These are phyloP conservation scores for Drosophila asahinai DNA, from an alignment of 1,140 invertebrate genomes.

Conservation along the genomic window DNA sequence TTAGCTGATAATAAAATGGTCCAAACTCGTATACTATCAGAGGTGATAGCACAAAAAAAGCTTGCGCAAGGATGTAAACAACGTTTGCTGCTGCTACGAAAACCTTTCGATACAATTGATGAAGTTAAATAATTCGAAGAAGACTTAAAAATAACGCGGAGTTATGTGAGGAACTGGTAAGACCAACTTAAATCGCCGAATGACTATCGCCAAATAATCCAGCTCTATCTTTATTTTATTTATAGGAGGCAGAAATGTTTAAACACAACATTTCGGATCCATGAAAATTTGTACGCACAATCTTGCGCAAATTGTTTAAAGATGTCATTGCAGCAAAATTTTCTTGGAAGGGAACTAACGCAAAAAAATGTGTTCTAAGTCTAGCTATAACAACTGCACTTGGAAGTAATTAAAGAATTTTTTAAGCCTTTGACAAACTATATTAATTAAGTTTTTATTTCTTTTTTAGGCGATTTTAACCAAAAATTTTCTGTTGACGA, in stretches of 20 bases:
- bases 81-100: too few relatives aligned
- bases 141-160: too few relatives aligned
- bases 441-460: conserved; percentile 2
- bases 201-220: too few relatives aligned
- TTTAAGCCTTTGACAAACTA: not conserved
- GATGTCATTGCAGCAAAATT: conserved; percentile 4
- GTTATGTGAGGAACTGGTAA: too few relatives aligned
- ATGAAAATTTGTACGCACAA: conserved; percentile 6
- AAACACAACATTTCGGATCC: conserved; percentile 13
- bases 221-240: too few relatives aligned
- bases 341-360: conserved; percentile 23
- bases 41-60: too few relatives aligned
- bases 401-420: not conserved
- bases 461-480: conserved; percentile 5
- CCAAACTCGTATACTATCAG: too few relatives aligned
- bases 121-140: too few relatives aligned
- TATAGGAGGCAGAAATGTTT: conserved; percentile 1
- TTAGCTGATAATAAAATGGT: too few relatives aligned
- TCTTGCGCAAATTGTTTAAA: conserved; percentile 1
- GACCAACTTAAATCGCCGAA: too few relatives aligned
- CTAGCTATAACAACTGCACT: not conserved
- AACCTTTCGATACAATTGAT: too few relatives aligned
- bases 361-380: conserved; percentile 17
- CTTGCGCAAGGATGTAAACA: too few relatives aligned
- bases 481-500: conserved; percentile 4